A percentile compares a stretch with the other conserved stretches of the same genome.
Evolutionary conservation across 35 echinoderm and acorn worm species (phyloP).

Genomic region (Holothuria glaberrima): DNA sequence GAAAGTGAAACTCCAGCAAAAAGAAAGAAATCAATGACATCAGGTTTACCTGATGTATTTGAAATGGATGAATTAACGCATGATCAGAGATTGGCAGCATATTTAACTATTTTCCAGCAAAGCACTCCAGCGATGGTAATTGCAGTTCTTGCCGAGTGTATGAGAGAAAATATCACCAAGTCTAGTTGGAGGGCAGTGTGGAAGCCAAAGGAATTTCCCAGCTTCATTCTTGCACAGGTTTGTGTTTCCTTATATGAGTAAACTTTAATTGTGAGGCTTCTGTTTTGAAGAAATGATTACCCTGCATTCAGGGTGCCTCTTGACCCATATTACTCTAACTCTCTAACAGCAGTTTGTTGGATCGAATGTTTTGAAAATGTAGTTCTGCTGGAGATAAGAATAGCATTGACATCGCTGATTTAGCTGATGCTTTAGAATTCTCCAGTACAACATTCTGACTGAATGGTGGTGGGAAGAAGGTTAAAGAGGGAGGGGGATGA

Average conservation of each 20-base stretch:
- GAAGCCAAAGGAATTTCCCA: constrained; percentile 35
- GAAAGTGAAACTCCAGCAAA: constrained; percentile 20
- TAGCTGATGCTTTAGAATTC: too few relatives aligned
- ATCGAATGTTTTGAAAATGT: too few relatives aligned
- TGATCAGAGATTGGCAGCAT: constrained; percentile 65
- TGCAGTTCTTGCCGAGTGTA: constrained; percentile 32
- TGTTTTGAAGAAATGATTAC: too few relatives aligned
- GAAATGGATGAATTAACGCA: constrained; percentile 67
- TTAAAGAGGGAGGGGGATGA: too few relatives aligned
- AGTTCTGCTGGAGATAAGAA: too few relatives aligned
- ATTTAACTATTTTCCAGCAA: constrained; percentile 45
- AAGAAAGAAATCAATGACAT: constrained; percentile 42
- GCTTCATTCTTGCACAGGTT: constrained; percentile 38
- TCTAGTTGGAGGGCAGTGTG: constrained; percentile 59
- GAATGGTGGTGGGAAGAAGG: too few relatives aligned
- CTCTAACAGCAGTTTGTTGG: too few relatives aligned
- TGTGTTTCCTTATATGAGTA: background rate
- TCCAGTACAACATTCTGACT: too few relatives aligned
- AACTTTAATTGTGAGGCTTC: too few relatives aligned
- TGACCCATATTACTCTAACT: too few relatives aligned
- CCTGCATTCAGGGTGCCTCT: too few relatives aligned
- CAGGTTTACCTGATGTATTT: constrained; percentile 51
- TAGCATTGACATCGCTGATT: too few relatives aligned
- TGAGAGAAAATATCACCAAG: constrained; percentile 42
- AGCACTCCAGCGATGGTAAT: constrained; percentile 24